A percentile compares a stretch with the other conserved stretches of the same genome.
Conservation (phyloP, 1,140 invertebrate genomes). For the Pomacea maculata region DNA sequence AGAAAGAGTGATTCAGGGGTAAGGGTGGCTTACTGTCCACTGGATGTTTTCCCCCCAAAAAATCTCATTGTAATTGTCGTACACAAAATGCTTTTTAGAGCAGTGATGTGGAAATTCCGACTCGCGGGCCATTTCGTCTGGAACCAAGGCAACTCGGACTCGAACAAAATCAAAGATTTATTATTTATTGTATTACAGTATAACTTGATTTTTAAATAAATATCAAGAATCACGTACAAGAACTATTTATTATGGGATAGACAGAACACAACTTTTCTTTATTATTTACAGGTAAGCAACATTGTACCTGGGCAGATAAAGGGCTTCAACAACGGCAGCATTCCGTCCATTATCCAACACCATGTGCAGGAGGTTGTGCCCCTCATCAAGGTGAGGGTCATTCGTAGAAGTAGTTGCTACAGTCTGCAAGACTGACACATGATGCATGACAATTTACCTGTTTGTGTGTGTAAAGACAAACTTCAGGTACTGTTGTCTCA, state of each 20-base stretch:
- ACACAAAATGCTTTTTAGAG: too few relatives aligned
- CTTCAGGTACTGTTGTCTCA: neutral
- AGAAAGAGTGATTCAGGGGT: slow-evolving; percentile 24
- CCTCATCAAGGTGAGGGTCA: slow-evolving; percentile 12
- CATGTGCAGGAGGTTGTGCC: slow-evolving; percentile 16
- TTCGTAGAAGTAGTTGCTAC: neutral
- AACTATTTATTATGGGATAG: too few relatives aligned
- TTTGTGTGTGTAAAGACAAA: neutral
- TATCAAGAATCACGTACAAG: too few relatives aligned
- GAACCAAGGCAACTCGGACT: too few relatives aligned
- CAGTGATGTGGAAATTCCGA: too few relatives aligned
- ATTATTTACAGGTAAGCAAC: slow-evolving; percentile 18
- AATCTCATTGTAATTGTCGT: too few relatives aligned
- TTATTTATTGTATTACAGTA: too few relatives aligned
- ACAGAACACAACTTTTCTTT: too few relatives aligned
- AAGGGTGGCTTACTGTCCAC: neutral
- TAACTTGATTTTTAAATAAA: too few relatives aligned
- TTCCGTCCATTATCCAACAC: slow-evolving; percentile 29
- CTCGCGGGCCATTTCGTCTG: too few relatives aligned
- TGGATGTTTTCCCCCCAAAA: too few relatives aligned
- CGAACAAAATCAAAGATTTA: too few relatives aligned
- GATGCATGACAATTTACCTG: neutral
- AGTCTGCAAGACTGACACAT: neutral
- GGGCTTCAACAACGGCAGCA: slow-evolving; percentile 23
- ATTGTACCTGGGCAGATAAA: neutral